Base-by-base conservation (phyloP, 2,797 vertebrate species). In the Pseudopleuronectes americanus region DNA sequence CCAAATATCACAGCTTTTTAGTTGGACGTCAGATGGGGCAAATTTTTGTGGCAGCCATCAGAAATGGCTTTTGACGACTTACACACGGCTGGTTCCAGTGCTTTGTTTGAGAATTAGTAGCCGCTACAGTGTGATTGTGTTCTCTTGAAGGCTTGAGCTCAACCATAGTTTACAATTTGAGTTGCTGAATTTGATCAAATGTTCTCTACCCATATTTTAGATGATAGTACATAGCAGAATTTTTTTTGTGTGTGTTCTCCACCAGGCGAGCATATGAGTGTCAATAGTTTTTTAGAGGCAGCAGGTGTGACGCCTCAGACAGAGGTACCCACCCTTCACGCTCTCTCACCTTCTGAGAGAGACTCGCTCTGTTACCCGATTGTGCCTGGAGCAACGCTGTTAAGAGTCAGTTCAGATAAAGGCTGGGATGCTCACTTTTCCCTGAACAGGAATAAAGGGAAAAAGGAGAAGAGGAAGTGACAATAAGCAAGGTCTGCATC, bases 1-100 rank as follows among this genome's bases (percentile, higher is more conserved):
- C 64, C 62, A 75, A 64, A 80, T 76, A 79, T 83, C 74, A 67
- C 62, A 80, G 64, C 0, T 0, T 36, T 78, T 16, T 81, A 60
- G 83, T 73, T 76, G 55, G 66, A 75, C 55, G 58, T 45, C 54
- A 74, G 59, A 84, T 71, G 64, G 56, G 58, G 61, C 8, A 0
- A 41, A 74, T 70, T 74, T 56, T 58, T 72, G 70, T 61, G 60
- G 64, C 52, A 57, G 54, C 64, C 48, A 67, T 71, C 41, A 54
- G 31, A 71, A 70, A 84, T 48, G 53, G 23, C 52, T 74, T 54
- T 62, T 54, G 16, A 65, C 57, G 53, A 28, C 45, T 23, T 47
- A 33, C 60, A 33, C 67, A 64, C 60, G 68, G 56, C 57, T 62
- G 55, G 68, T 7, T 62, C 38, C 31, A 19, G 33, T n/a, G 55